These are phyloP conservation scores for Terrapene triunguis DNA, from an alignment of 2,113 vertebrate genomes.

Conservation along the genomic window DNA sequence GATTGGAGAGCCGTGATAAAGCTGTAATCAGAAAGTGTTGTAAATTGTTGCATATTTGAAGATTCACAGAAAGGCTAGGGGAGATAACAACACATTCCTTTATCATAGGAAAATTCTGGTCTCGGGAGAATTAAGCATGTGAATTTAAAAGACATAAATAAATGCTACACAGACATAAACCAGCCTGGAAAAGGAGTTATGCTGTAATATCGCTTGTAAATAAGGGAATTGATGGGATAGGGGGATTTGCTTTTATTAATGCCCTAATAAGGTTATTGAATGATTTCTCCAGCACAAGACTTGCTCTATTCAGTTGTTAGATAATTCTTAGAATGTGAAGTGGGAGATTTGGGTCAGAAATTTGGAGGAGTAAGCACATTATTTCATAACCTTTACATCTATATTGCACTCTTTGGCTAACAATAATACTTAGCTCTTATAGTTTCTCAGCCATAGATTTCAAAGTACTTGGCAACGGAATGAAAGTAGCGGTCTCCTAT, in stretches of 20 bases:
- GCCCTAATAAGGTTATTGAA: not conserved
- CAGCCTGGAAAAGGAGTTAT: not conserved
- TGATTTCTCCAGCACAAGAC: not conserved
- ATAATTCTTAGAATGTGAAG: not conserved
- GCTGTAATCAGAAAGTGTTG: not conserved
- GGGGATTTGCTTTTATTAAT: not conserved
- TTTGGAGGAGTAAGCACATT: not conserved
- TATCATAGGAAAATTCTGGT: constrained; percentile 24
- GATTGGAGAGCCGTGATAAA: constrained; percentile 1
- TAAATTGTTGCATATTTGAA: constrained; percentile 14
- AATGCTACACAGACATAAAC: constrained; percentile 11
- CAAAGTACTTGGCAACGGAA: not conserved
- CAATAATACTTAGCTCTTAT: not conserved
- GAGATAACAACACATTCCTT: constrained; percentile 16
- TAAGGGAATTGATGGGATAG: not conserved
- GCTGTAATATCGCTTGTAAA: not conserved
- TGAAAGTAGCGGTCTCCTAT: accelerated
- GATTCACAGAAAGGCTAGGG: constrained; percentile 16
- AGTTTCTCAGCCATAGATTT: not conserved
- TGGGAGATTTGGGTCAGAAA: constrained; percentile 28
- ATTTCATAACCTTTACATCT: not conserved
- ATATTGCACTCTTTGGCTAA: not conserved
- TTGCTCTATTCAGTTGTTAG: not conserved
- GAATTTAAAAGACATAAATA: not conserved
- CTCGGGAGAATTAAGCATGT: not conserved